Evolutionary conservation across 2,113 vertebrate genomes (phyloP).

Genomic region (Rafetus swinhoei): DNA sequence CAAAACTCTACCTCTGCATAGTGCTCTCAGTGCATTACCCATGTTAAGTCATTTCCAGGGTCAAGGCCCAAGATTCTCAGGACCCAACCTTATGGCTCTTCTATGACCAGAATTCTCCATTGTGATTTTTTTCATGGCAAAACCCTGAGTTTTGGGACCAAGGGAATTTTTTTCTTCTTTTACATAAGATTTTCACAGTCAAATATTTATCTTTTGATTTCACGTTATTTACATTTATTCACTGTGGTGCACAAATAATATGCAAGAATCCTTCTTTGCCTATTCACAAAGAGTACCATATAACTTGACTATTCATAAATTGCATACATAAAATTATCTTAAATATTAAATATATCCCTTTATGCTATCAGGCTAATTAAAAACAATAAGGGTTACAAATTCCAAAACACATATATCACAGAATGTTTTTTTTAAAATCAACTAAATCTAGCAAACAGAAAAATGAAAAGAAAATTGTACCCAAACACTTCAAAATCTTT

Average conservation of each 20-base stretch:
- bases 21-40: background rate
- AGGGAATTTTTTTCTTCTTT: background rate
- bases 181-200: background rate
- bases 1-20: background rate
- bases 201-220: background rate
- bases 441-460: background rate
- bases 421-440: background rate
- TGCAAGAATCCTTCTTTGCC: background rate
- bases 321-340: background rate
- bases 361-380: background rate
- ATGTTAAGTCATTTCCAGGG: background rate
- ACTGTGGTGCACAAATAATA: background rate
- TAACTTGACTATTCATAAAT: background rate
- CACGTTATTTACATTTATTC: background rate
- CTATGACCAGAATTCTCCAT: background rate
- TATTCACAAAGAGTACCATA: background rate
- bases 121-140: background rate
- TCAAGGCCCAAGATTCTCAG: background rate
- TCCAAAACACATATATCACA: background rate
- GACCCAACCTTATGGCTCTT: background rate
- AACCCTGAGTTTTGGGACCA: rapidly evolving
- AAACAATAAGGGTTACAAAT: background rate
- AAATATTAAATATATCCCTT: background rate
- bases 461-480: background rate
- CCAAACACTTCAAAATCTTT: background rate